Base-by-base conservation (phyloP, 2,797 vertebrate species). In the Phrynocephalus guinanensis region DNA sequence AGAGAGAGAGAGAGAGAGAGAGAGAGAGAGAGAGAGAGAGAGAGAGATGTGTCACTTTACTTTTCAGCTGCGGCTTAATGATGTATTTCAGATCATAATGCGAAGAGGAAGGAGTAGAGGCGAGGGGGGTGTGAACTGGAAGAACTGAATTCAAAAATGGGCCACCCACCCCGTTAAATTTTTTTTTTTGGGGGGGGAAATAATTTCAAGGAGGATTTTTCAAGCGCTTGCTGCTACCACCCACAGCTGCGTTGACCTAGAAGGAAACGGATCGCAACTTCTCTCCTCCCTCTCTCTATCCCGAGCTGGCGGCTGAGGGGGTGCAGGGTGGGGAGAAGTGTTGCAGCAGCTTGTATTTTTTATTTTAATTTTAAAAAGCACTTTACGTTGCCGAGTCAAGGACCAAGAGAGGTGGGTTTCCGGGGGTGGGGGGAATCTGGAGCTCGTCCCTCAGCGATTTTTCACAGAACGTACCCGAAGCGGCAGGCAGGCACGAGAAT, bases 391-490 rank as follows among this genome's bases (percentile, higher is more conserved):
- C 52, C 9, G 52, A 56, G 52, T 9, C 13, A 56, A 56, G 52
- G 52, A 1, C 11, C 60, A 63, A 18, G 18, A 63, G 60, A 63
- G 60, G 60, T 63, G 9, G 60, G 60, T 18, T 63, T 13, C 20
- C 38, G 38, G 38, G 38, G 38, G 38, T 8, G 56, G 60, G 60
- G 81, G 86, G 86, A 90, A 86, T 91, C 83, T 72, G 0, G 89
- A 94, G 91, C 94, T 94, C 89, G 87, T 93, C 91, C 86, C 94
- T 92, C 93, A 68, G 88, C 91, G 94, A 84, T 89, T 91, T 90
- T 28, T 48, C 38, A 20, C 73, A 76, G 38, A 76, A 88, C 91
- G 92, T 93, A 91, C 33, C 79, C 90, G 92, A 92, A 87, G 86
- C 71, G 93, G 38, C 38, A 44, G 38, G 93, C 91, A 88, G 38